Base-by-base conservation (phyloP, 2,113 vertebrate species). In the Mola mola region DNA sequence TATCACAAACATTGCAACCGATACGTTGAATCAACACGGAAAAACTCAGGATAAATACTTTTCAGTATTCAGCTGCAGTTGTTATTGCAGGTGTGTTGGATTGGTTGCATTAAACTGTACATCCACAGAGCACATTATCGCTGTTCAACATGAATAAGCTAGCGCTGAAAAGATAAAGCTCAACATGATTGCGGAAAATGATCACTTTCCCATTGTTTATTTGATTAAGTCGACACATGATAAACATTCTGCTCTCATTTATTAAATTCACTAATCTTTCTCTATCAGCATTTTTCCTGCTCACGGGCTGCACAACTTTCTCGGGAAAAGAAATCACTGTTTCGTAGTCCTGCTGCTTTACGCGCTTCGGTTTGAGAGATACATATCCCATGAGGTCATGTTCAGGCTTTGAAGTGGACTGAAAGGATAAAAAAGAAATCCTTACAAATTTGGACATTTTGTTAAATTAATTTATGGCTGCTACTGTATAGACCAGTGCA, bases 381-480 rank as follows among this genome's bases (percentile, higher is more conserved):
- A 46, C 24, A 24, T 48, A 26, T 38, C 77, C 40, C 17, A 13
- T 4, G 24, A 72, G 57, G 31, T 51, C 38, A 43, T 40, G 21
- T 38, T 71, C 8, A 31, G 63, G 56, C 34, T 52, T 58, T 46
- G 62, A 73, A 77, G 51, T 59, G 22, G 53, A 53, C 66, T 52
- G 58, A 50, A 69, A 84, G 63, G 75, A 64, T 60, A 70, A 49
- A 74, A 76, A 52, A 36, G 28, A 77, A 82, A 75, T 64, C 59
- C 65, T 66, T 72, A 80, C 75, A 79, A 33, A 53, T 67, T 69
- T 55, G 57, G 38, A 77, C 58, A 62, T 41, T 37, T 53, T 75
- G 77, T 72, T 70, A 76, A 71, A 68, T 58, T 84, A 79, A 87
- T 84, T 68, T 65, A 86, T 82, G 41, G 61, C 41, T 24, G 52